These are phyloP conservation scores for Saxidomus purpurata DNA, from an alignment of 1,140 invertebrate species.

Conservation along the genomic window DNA sequence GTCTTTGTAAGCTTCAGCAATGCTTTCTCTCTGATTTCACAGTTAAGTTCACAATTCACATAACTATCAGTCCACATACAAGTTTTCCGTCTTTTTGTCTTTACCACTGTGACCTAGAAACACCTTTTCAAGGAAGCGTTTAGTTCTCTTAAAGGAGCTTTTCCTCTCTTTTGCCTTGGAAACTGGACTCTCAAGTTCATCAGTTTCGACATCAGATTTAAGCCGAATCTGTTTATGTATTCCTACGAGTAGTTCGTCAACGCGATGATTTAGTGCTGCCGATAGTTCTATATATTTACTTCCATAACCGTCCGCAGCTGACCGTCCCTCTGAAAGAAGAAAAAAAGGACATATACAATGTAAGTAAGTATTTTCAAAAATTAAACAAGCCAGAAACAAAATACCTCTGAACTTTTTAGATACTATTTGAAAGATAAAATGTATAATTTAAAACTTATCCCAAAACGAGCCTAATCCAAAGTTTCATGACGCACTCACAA, in stretches of 20 bases:
- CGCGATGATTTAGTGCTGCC: conserved; percentile 92
- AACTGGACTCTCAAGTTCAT: not conserved
- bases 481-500: no score
- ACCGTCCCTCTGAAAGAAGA: conserved; percentile 78
- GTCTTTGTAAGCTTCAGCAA: no score
- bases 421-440: no score
- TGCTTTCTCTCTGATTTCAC: no score
- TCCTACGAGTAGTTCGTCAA: conserved; percentile 93
- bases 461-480: no score
- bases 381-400: no score
- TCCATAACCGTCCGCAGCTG: conserved; percentile 90
- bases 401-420: no score
- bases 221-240: conserved; percentile 89
- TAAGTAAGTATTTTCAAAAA: no score
- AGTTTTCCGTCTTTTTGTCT: conserved; percentile 57
- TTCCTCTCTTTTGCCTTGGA: conserved; percentile 51
- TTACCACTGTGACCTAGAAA: conserved; percentile 28
- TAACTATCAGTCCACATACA: conserved; percentile 37
- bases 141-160: conserved; percentile 63
- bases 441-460: no score
- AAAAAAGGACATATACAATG: not conserved
- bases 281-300: conserved; percentile 95
- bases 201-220: conserved; percentile 38
- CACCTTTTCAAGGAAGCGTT: conserved; percentile 60
- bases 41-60: no score